Evolutionary conservation across 2,888 invertebrate genomes (phyloP).

Genomic region (Drosophila testacea): DNA sequence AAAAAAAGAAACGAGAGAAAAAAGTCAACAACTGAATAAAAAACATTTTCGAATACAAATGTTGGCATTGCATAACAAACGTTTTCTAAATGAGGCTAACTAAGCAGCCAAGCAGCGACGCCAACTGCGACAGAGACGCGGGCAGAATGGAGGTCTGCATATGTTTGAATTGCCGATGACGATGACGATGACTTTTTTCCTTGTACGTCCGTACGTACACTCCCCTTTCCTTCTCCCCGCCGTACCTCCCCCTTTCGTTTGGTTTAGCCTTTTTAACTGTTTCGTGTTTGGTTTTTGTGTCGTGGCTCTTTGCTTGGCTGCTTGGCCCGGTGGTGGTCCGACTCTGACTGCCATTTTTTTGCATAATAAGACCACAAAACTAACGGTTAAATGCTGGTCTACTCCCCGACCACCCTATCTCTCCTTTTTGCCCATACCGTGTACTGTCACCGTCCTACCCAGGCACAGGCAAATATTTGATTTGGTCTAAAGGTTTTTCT

Average conservation of each 20-base stretch:
- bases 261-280: slow-evolving; percentile 69
- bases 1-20: slow-evolving; percentile 42
- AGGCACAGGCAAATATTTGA: slow-evolving; percentile 74
- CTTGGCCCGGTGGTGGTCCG: slow-evolving; percentile 69
- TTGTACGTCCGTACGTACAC: slow-evolving; percentile 51
- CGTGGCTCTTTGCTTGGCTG: slow-evolving; percentile 62
- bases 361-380: slow-evolving; percentile 83
- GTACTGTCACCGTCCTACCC: slow-evolving; percentile 46
- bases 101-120: slow-evolving; percentile 68
- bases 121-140: slow-evolving; percentile 15
- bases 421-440: not conserved
- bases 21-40: slow-evolving; percentile 76
- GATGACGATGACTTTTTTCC: slow-evolving; percentile 74
- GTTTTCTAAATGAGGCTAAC: slow-evolving; percentile 82
- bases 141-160: slow-evolving; percentile 57
- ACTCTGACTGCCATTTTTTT: slow-evolving; percentile 61
- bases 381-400: slow-evolving; percentile 78
- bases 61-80: slow-evolving; percentile 83
- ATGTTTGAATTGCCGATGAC: slow-evolving; percentile 81
- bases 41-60: slow-evolving; percentile 83
- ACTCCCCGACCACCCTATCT: slow-evolving; percentile 1
- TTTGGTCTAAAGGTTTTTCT: slow-evolving; percentile 76
- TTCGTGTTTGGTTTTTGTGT: slow-evolving; percentile 78
- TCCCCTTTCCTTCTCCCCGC: not conserved
- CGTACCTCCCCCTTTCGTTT: slow-evolving; percentile 1